Evolutionary conservation across 2,888 invertebrate species (phyloP), one percentile per base, ranked within the genome.

Genomic region (Cosmia pyralina): DNA sequence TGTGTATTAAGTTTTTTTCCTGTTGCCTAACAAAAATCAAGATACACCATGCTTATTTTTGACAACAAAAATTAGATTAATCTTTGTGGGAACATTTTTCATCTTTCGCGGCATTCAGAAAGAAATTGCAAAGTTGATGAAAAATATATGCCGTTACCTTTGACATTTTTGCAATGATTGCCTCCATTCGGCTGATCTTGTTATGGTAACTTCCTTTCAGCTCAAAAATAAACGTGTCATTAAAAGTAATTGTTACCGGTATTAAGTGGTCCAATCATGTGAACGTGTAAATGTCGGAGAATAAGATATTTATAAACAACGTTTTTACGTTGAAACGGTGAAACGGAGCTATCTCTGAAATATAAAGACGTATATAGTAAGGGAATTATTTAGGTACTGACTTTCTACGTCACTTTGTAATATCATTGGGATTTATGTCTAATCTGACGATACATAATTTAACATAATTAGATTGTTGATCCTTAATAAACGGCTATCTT

Each of bases 241-340:
- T 53, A 53, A 48, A 67, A 62, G 8, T 38, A 62, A 62, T 57
- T 67, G 53, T 22, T 28, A 28, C 17, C 17, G 1, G 2, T 62
- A 52, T 50, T 52, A 62, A 63, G 28, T 77, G 22, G 10, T 44
- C 15, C n/a, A 28, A 52, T 48, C n/a, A 63, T 34, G 34, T 44
- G 19, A 66, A 70, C 46, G n/a, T 34, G 48, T 72, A 50, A 64
- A 75, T 75, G 44, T 55, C 69, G 53, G 48, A n/a, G 22, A 55
- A 53, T 2, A 22, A 13, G 17, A 69, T 55, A 34, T 69, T 55
- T 70, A 13, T 46, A 22, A 46, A 66, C 15, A 65, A 55, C 44
- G 22, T 55, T 44, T 28, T n/a, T n/a, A n/a, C n/a, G n/a, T n/a
- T n/a, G n/a, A 28, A 28, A 28, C 28, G 28, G 28, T 28, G 3